These are phyloP conservation scores for Paratilapia polleni DNA, from an alignment of 2,113 vertebrate species.

Conservation along the genomic window DNA sequence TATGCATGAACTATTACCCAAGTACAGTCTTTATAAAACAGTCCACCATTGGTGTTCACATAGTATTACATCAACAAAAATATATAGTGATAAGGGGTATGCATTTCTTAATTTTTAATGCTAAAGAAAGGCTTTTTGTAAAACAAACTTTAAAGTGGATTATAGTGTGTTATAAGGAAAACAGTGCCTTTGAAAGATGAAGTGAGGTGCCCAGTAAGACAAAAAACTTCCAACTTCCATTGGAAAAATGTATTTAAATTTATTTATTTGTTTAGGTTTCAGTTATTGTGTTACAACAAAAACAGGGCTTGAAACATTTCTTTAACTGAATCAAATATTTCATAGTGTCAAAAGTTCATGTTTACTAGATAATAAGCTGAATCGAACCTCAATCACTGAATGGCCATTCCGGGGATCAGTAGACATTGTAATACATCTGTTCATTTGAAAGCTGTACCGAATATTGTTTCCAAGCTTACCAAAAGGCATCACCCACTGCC, in stretches of 20 bases:
- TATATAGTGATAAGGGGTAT: not conserved
- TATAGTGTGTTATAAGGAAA: not conserved
- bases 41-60: not conserved
- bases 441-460: not conserved
- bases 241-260: not conserved
- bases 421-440: not conserved
- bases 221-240: not conserved
- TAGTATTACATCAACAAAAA: not conserved
- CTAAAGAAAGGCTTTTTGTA: not conserved
- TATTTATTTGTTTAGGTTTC: not conserved
- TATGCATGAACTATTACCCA: too few relatives aligned
- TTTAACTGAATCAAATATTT: not conserved
- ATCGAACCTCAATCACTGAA: not conserved
- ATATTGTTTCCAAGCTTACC: not conserved
- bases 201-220: fast-evolving
- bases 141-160: not conserved
- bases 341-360: not conserved
- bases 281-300: not conserved
- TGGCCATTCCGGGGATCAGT: not conserved
- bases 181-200: not conserved
- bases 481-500: not conserved
- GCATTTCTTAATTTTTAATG: not conserved
- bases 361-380: not conserved
- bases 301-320: not conserved
- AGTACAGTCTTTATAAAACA: too few relatives aligned